phyloP scores from a whole-genome alignment of 2,113 vertebrate species.

The Promerops cafer region DNA sequence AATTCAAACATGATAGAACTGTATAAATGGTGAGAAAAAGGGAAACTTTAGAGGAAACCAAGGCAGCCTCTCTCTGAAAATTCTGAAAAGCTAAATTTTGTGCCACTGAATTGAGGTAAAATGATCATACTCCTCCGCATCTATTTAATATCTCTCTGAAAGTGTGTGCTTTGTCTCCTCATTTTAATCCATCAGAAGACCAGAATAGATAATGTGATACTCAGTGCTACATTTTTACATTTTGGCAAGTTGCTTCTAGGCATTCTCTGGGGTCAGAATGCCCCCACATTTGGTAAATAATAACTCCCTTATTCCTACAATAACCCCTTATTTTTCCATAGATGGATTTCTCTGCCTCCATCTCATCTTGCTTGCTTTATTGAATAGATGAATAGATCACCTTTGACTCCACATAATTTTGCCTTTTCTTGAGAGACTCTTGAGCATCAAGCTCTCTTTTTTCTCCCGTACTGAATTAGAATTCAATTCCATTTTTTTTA shows the following conservation, averaged over 20 bases:
- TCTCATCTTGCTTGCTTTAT: not conserved
- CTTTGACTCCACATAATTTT: slow-evolving; percentile 10
- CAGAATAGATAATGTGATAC: not conserved
- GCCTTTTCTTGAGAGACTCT: not conserved
- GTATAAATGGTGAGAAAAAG: not conserved
- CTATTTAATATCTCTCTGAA: not conserved
- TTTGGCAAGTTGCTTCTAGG: not conserved
- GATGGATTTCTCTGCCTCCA: not conserved
- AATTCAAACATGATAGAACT: not conserved
- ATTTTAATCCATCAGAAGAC: not conserved
- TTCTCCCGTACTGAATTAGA: not conserved
- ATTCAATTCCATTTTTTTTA: not conserved
- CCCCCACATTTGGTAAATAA: not conserved
- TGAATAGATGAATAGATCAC: not conserved
- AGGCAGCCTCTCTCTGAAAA: not conserved
- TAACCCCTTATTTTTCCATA: not conserved
- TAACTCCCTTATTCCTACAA: not conserved
- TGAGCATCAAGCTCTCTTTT: not conserved
- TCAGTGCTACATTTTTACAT: not conserved
- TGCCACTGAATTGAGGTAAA: not conserved
- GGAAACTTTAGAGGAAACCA: not conserved
- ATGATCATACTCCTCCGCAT: not conserved
- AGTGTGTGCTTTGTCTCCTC: not conserved
- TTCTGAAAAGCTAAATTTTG: not conserved
- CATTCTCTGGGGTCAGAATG: not conserved